A percentile compares a stretch with the other conserved stretches of the same genome.
These are phyloP conservation scores for Pheosia gnoma DNA, from an alignment of 2,888 invertebrate species.

Conservation along the genomic window DNA sequence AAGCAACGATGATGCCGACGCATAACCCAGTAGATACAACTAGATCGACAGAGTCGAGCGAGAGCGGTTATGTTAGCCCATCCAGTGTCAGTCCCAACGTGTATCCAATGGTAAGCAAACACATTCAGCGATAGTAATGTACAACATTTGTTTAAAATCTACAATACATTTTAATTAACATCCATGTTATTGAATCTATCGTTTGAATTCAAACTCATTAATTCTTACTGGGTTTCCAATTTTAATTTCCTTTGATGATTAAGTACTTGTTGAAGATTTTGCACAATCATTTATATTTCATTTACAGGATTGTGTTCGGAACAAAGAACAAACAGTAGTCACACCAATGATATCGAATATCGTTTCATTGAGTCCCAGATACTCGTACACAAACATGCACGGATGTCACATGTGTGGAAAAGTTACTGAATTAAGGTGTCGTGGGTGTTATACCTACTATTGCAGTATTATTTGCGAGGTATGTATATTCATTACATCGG, in stretches of 20 bases:
- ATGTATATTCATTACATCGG: slow-evolving; percentile 7
- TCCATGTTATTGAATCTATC: too few species aligned
- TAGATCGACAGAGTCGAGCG: slow-evolving; percentile 48
- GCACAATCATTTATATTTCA: too few species aligned
- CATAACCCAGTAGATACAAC: slow-evolving; percentile 6
- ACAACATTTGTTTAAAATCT: slow-evolving; percentile 1
- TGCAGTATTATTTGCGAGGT: slow-evolving; percentile 58
- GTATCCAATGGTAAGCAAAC: slow-evolving; percentile 21
- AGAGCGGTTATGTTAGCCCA: slow-evolving; percentile 52
- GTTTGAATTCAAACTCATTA: background rate
- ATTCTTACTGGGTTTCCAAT: background rate
- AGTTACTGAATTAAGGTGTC: slow-evolving; percentile 36
- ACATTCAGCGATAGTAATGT: too few species aligned
- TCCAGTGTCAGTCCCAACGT: slow-evolving; percentile 17
- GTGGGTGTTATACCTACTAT: slow-evolving; percentile 48
- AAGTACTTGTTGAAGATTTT: too few species aligned
- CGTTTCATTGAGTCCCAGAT: slow-evolving; percentile 40
- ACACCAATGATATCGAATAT: slow-evolving; percentile 46
- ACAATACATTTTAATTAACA: too few species aligned
- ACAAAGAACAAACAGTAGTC: slow-evolving; percentile 5
- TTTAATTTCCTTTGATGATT: background rate
- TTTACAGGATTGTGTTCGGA: slow-evolving; percentile 22
- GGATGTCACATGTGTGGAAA: slow-evolving; percentile 48
- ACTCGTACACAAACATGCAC: slow-evolving; percentile 19
- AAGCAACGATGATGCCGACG: background rate